Evolutionary conservation across 2,113 vertebrate species (phyloP).

Genomic region (Gadus macrocephalus): DNA sequence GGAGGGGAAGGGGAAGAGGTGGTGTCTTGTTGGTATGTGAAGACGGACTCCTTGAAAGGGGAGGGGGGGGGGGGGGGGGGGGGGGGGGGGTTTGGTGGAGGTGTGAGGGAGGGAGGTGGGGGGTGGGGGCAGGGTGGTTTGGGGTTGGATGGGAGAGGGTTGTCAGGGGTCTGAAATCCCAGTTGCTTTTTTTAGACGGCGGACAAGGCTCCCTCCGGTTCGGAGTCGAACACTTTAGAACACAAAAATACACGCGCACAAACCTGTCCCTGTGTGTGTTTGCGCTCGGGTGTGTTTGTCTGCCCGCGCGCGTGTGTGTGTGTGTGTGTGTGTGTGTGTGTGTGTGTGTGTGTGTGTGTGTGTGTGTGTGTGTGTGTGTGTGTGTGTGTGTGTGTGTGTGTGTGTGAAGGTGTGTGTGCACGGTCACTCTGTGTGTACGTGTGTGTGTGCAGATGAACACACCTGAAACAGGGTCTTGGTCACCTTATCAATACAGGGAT

Average conservation of each 20-base stretch:
- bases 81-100: background rate
- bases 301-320: background rate
- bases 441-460: slow-evolving; percentile 12
- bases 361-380: slow-evolving; percentile 1
- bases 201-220: too few relatives aligned
- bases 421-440: background rate
- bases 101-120: background rate
- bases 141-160: too few relatives aligned
- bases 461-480: slow-evolving; percentile 67
- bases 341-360: background rate
- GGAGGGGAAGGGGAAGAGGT: slow-evolving; percentile 14
- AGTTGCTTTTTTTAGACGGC: too few relatives aligned
- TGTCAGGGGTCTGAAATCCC: too few relatives aligned
- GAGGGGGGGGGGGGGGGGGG: background rate
- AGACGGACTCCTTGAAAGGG: slow-evolving; percentile 35
- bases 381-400: background rate
- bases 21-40: slow-evolving; percentile 49
- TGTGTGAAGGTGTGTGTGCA: background rate
- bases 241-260: too few relatives aligned
- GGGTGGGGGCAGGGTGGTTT: too few relatives aligned
- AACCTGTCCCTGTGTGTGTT: background rate
- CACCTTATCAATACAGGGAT: slow-evolving; percentile 62
- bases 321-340: slow-evolving; percentile 8
- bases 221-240: too few relatives aligned
- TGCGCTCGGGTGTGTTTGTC: background rate